Evolutionary conservation across 2,797 vertebrate species (phyloP), one percentile per base, ranked within the genome.

Genomic region (Lepilemur ruficaudatus): DNA sequence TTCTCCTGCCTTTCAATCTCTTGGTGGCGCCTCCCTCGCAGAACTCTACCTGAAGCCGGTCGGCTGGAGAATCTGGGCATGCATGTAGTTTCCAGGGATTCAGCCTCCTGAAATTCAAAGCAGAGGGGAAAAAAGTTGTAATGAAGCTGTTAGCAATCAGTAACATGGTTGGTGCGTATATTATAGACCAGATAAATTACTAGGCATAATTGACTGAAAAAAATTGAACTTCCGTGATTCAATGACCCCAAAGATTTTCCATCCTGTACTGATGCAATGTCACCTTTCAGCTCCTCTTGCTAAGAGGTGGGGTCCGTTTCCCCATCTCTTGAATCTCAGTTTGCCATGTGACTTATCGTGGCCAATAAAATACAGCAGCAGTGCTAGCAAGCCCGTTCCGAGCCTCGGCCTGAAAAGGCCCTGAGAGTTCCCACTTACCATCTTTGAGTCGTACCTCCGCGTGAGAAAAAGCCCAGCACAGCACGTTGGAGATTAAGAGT

Each of bases 21-120:
- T 69, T 63, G 84, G 94, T 57, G 23, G 50, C 7, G n/a, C 57
- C n/a, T 70, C 63, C 87, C 5, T 41, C 76, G 89, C 78, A 94
- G 89, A 67, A 80, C 65, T 81, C 50, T 80, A 61, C 75, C 63
- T 32, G 32, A 93, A 75, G 84, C 79, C 91, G 79, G 89, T 91
- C 90, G 88, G 85, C 35, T 48, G 52, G 83, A 76, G 91, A 79
- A 73, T 69, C 75, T 79, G 70, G 88, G 9, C 55, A 32, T 82
- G 28, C 81, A 63, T 82, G 13, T 41, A 59, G 78, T 72, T 91
- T 93, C 52, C 52, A 92, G 80, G 84, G 70, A 87, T 70, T 57
- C 35, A 94, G 69, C 35, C 90, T 94, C 73, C 79, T 78, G 41
- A 22, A 30, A 43, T 78, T 86, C 69, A 79, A 73, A 93, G 35